Evolutionary conservation across 2,113 vertebrate species (phyloP).

Genomic region (Archocentrus centrarchus): DNA sequence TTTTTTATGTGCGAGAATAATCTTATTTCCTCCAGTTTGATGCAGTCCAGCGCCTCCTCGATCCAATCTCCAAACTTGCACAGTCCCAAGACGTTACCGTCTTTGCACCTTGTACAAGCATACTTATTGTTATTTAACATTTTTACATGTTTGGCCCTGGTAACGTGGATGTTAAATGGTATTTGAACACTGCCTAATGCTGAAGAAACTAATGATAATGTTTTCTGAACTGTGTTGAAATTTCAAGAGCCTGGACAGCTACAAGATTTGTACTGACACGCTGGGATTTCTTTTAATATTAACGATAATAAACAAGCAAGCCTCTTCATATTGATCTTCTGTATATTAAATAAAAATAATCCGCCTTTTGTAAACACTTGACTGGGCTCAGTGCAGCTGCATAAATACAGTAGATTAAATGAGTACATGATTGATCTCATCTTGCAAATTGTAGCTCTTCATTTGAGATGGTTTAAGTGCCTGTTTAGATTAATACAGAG

Average conservation of each 20-base stretch:
- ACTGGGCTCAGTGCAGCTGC: background rate
- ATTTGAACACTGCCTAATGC: background rate
- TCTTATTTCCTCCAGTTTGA: background rate
- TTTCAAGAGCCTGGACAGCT: background rate
- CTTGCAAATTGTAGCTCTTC: background rate
- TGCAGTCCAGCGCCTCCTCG: background rate
- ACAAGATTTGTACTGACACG: background rate
- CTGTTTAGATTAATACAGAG: slow-evolving; percentile 9
- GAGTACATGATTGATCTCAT: background rate
- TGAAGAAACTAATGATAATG: background rate
- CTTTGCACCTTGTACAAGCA: background rate
- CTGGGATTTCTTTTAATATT: background rate
- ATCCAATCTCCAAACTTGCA: background rate
- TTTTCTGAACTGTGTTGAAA: background rate
- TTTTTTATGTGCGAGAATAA: background rate
- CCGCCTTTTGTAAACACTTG: background rate
- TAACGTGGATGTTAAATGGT: background rate
- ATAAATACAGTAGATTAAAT: slow-evolving; percentile 11
- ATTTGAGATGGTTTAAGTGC: background rate
- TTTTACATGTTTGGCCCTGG: background rate
- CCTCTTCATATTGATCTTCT: slow-evolving; percentile 2
- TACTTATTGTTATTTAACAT: background rate
- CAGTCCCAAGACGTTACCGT: background rate
- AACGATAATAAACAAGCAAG: background rate
- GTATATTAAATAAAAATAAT: background rate